Evolutionary conservation across 2,113 vertebrate species (phyloP).

Genomic region (Gnathonemus echidnorhynchus): DNA sequence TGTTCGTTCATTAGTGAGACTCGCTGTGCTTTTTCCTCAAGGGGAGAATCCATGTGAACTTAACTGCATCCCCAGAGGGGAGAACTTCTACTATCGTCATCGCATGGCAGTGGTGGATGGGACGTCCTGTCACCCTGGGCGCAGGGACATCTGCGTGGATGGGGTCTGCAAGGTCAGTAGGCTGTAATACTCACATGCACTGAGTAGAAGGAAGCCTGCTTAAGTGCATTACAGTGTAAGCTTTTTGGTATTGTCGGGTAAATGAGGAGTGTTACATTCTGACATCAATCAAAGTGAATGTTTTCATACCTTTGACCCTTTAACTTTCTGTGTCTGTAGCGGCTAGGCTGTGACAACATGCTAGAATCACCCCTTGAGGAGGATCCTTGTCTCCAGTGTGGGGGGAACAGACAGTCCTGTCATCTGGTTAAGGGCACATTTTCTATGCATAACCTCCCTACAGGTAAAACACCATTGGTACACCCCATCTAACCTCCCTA

Average conservation of each 20-base stretch:
- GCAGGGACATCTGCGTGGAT: constrained; percentile 73
- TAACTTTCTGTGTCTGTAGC: constrained; percentile 45
- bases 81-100: constrained; percentile 88
- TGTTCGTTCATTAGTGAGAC: not conserved
- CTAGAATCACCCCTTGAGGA: constrained; percentile 80
- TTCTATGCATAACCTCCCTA: constrained; percentile 60
- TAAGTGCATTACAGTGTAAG: not conserved
- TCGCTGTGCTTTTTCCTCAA: constrained; percentile 35
- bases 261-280: not conserved
- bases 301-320: not conserved
- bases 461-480: constrained; percentile 47
- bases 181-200: not conserved
- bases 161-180: constrained; percentile 77
- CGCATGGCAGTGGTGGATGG: constrained; percentile 75
- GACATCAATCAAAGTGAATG: not conserved
- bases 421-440: constrained; percentile 70
- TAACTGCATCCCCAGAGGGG: constrained; percentile 91
- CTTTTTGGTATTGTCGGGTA: not conserved
- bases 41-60: constrained; percentile 88
- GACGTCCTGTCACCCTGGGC: constrained; percentile 82
- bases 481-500: constrained; percentile 52
- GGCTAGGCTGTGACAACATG: constrained; percentile 82
- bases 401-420: constrained; percentile 78
- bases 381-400: constrained; percentile 87
- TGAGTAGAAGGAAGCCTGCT: not conserved